These are phyloP conservation scores for Polypterus senegalus DNA, from an alignment of 2,113 vertebrate genomes.

Conservation along the genomic window DNA sequence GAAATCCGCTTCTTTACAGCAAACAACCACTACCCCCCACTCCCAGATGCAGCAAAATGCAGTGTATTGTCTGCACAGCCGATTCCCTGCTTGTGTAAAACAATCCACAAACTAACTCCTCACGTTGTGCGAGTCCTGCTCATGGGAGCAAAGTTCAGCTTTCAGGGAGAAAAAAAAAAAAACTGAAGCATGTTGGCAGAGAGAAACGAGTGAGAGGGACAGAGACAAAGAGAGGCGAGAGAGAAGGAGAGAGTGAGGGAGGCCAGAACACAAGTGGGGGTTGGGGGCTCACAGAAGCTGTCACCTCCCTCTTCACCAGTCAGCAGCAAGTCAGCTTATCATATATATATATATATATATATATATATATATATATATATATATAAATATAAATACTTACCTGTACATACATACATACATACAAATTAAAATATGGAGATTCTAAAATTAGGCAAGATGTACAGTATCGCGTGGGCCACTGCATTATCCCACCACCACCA, in stretches of 20 bases:
- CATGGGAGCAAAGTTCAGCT: slow-evolving; percentile 21
- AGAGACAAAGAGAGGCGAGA: slow-evolving; percentile 2
- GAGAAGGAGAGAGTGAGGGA: slow-evolving; percentile 16
- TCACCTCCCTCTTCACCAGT: slow-evolving; percentile 40
- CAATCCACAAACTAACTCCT: slow-evolving; percentile 15
- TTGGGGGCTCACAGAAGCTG: slow-evolving; percentile 12
- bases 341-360: too few species aligned
- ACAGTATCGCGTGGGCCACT: too few species aligned
- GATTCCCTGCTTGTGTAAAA: slow-evolving; percentile 9
- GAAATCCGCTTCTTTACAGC: too few species aligned
- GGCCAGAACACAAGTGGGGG: neutral
- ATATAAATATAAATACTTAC: too few species aligned
- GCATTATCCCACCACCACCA: too few species aligned
- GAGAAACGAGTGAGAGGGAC: slow-evolving; percentile 1
- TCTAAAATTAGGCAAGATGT: neutral
- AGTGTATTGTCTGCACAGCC: slow-evolving; percentile 16
- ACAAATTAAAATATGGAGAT: too few species aligned
- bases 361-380: too few species aligned
- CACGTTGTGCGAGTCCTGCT: slow-evolving; percentile 10
- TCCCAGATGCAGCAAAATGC: neutral
- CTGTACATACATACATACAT: too few species aligned
- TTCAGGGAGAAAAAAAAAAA: slow-evolving; percentile 26
- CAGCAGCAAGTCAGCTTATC: slow-evolving; percentile 10
- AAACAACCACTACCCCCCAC: neutral
- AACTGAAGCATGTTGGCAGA: slow-evolving; percentile 18